phyloP scores from a whole-genome alignment of 2,113 vertebrate genomes.

The Pipa parva region DNA sequence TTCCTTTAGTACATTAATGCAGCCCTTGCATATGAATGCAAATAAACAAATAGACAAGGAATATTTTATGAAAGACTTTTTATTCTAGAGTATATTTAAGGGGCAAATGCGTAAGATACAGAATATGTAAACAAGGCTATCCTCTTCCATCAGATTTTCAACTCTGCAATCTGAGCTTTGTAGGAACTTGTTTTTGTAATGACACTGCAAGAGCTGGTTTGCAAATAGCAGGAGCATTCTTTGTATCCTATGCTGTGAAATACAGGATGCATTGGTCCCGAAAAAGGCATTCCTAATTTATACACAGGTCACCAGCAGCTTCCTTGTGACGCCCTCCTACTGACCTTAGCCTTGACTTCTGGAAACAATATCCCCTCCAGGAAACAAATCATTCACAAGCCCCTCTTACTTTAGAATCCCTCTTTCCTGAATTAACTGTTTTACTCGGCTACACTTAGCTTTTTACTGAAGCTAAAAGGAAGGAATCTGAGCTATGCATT shows the following conservation, averaged over 20 bases:
- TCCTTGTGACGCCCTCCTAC: slow-evolving; percentile 17
- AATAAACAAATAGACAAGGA: too few species aligned
- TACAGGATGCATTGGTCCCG: slow-evolving; percentile 2
- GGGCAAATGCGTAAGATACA: too few species aligned
- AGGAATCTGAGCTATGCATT: not conserved
- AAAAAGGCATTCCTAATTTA: slow-evolving; percentile 10
- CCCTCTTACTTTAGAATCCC: slow-evolving; percentile 7
- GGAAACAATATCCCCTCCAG: slow-evolving; percentile 23
- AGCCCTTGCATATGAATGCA: too few species aligned
- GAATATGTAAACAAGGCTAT: too few species aligned
- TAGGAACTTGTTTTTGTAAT: too few species aligned
- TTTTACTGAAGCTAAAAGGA: not conserved
- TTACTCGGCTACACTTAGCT: not conserved
- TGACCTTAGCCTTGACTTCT: slow-evolving; percentile 26
- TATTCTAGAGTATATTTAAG: too few species aligned
- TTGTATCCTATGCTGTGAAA: not conserved
- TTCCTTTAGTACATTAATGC: too few species aligned
- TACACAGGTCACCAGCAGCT: not conserved
- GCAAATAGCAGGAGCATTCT: too few species aligned
- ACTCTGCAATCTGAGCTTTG: too few species aligned
- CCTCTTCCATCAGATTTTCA: too few species aligned
- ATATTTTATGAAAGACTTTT: too few species aligned
- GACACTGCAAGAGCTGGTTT: too few species aligned
- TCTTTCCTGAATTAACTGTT: slow-evolving; percentile 26
- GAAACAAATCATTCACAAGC: slow-evolving; percentile 24